Evolutionary conservation across 2,113 vertebrate species (phyloP), one percentile per base, ranked within the genome.

Genomic region (Ctenodactylus gundi): DNA sequence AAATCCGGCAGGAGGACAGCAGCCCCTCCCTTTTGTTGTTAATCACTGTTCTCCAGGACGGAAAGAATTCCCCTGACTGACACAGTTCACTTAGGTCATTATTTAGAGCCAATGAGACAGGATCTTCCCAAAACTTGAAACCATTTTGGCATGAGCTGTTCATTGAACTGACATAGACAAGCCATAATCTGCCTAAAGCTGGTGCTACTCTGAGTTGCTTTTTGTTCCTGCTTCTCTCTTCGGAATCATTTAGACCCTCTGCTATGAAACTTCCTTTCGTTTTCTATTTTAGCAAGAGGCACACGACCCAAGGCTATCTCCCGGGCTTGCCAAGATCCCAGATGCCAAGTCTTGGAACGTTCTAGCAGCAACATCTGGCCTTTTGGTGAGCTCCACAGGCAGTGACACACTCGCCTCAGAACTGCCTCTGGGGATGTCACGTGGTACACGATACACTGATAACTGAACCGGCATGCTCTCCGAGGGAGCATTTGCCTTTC

Each of bases 301-400:
- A 72, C 49, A 94, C 89, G 72, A 96, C 97, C 90, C 57, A 39
- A 2, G 95, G 97, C 96, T 3, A 0, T 70, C 95, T 97, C 92
- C 0, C 13, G 60, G 93, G 97, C 92, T 76, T 90, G 95, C 97
- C 97, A 97, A 96, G 93, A 90, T 51, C 67, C 96, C 98, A 98
- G 98, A 98, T 98, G 98, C 97, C 97, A 97, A 97, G 73, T 89
- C 89, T 97, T 97, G 97, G 97, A 98, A 98, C 92, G 95, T 91
- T 98, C 92, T 92, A 84, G 94, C 85, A 93, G 93, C 95, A 98
- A 98, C 98, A 99, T 98, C 98, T 99, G 98, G 97, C 97, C 96
- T 89, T 18, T 58, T 80, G 76, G 97, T 4, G 3, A 97, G 91
- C 85, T 96, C 96, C 91, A 96, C 92, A 96, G 96, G 95, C 97